phyloP scores from a whole-genome alignment of 23 tunicate species.

The Aplidium turbinatum region DNA sequence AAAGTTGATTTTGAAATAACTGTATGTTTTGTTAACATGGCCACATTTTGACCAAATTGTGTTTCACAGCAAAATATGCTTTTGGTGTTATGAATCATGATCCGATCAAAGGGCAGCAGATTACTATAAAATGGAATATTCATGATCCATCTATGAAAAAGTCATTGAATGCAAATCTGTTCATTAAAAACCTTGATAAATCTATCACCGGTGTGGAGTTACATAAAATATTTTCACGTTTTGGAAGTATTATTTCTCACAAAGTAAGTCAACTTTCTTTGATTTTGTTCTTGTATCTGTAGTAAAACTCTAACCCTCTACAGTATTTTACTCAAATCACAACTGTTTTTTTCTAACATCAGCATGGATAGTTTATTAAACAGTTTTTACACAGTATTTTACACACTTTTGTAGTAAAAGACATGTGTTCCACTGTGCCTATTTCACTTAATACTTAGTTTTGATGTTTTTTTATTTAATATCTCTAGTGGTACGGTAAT shows the following conservation, averaged over 20 bases:
- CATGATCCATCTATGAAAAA: conserved; percentile 8
- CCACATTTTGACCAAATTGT: no score
- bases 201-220: background rate
- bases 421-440: no score
- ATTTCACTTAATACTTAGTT: no score
- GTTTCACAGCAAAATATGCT: no score
- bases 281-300: background rate
- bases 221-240: background rate
- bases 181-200: conserved; percentile 10
- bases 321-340: no score
- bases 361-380: background rate
- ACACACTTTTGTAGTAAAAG: no score
- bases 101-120: background rate
- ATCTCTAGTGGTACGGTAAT: no score
- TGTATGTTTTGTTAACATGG: no score
- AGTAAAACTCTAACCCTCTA: no score
- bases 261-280: background rate
- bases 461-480: no score
- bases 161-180: conserved; percentile 11
- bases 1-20: no score
- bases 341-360: background rate
- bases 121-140: background rate
- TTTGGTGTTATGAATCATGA: conserved; percentile 35
- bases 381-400: background rate
- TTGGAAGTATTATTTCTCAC: conserved; percentile 7